Evolutionary conservation across 2,888 invertebrate species (phyloP), one percentile per base, ranked within the genome.

Genomic region (Copidosoma aretas): DNA sequence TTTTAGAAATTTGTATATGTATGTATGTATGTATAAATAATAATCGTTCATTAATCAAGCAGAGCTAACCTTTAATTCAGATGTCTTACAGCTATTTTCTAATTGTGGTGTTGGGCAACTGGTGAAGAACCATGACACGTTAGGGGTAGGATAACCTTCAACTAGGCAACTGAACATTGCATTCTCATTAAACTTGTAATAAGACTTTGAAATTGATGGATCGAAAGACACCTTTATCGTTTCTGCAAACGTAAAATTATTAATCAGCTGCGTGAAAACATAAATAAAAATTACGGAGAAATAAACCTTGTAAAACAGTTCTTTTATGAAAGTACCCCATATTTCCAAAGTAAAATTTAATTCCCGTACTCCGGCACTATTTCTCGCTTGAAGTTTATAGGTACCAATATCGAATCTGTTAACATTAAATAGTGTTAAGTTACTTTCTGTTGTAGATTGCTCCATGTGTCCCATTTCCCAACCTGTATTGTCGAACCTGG

Each of bases 371-470:
- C 81, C 79, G 22, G 84, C 76, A 8, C 80, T 80, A 75, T 89
- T 90, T 10, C 78, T 78, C 0, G 88, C 90, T 49, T 82, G 81
- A 5, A 91, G 80, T 0, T 83, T 80, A 77, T 91, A 91, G 19
- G 79, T 78, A n/a, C n/a, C n/a, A 19, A 91, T 91, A 69, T 86
- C 86, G 78, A n/a, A n/a, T n/a, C 91, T 89, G 4, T 77, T 74
- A 4, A 90, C 78, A 25, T 81, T 82, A 0, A 89, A 80, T 58
- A 84, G 82, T 17, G 82, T 84, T 32, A 91, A 87, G 70, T 82
- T 82, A 21, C 90, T 76, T 14, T 82, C 80, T 5, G 61, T 60
- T 1, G 57, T 21, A 1, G 64, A 43, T 17, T 65, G 54, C 0
- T 43, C 60, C 19, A 14, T 32, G 0, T 41, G 3, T 8, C 14